These are phyloP conservation scores for Timema cristinae DNA, from an alignment of 2,888 invertebrate species.

Conservation along the genomic window DNA sequence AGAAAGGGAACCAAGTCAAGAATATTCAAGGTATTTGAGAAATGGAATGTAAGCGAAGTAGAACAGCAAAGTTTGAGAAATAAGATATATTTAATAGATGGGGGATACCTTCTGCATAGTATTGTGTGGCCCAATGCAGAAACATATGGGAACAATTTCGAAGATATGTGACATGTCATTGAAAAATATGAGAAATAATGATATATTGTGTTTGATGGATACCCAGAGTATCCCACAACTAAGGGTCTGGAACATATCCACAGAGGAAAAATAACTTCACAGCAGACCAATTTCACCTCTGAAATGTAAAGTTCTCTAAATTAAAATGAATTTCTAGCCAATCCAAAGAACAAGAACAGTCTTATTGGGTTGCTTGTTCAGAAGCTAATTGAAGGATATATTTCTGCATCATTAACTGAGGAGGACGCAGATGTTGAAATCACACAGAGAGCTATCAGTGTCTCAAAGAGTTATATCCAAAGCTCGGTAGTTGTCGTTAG, in stretches of 20 bases:
- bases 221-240: neutral
- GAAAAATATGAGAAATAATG: neutral
- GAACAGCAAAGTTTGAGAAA: too few relatives aligned
- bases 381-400: neutral
- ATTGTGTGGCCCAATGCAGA: neutral
- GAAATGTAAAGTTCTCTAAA: neutral
- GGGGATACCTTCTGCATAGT: neutral
- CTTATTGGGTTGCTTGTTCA: neutral
- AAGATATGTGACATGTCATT: neutral
- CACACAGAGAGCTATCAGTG: conserved; percentile 1
- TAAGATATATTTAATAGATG: neutral
- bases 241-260: neutral
- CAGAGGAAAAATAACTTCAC: conserved; percentile 4
- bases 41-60: too few relatives aligned
- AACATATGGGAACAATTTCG: neutral
- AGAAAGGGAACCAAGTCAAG: too few relatives aligned
- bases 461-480: neutral
- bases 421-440: conserved; percentile 7
- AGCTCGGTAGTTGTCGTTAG: neutral
- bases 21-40: too few relatives aligned
- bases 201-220: neutral
- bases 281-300: neutral
- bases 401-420: neutral
- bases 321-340: neutral
- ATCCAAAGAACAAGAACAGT: neutral